Conservation (phyloP, 2,113 vertebrate genomes). For the Poecilia latipinna region DNA sequence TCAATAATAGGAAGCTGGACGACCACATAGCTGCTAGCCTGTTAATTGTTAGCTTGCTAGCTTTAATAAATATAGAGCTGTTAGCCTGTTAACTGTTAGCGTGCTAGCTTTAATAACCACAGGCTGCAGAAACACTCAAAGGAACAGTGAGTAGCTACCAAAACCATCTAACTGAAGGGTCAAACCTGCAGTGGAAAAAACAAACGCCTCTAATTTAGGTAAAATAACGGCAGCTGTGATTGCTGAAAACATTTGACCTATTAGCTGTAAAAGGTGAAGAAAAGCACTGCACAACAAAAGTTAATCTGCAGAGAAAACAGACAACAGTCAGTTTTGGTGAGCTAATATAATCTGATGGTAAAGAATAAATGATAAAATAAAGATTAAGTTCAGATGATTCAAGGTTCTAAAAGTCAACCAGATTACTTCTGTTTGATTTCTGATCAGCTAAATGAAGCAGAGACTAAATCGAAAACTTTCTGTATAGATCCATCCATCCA, state of each 20-base stretch:
- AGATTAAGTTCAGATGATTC: too few relatives aligned
- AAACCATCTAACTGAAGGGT: neutral
- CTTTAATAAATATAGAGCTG: too few relatives aligned
- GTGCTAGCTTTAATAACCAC: neutral
- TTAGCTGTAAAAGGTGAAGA: neutral
- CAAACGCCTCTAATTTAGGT: too few relatives aligned
- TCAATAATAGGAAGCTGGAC: neutral
- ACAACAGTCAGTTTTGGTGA: too few relatives aligned
- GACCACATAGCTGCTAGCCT: neutral
- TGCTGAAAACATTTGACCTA: neutral
- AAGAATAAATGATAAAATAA: too few relatives aligned
- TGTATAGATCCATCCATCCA: neutral
- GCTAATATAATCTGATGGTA: too few relatives aligned
- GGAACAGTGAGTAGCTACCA: neutral
- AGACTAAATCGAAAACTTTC: neutral
- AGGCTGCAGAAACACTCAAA: neutral
- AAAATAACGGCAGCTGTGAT: too few relatives aligned
- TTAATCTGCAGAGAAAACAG: neutral
- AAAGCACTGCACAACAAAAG: neutral
- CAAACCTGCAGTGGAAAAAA: neutral
- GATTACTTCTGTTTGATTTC: too few relatives aligned
- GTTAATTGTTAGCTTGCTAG: neutral
- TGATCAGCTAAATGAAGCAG: too few relatives aligned
- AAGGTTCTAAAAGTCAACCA: too few relatives aligned
- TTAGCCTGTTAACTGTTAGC: neutral